Evolutionary conservation across 2,113 vertebrate species (phyloP), one percentile per base, ranked within the genome.

Genomic region (Cebidichthys violaceus): DNA sequence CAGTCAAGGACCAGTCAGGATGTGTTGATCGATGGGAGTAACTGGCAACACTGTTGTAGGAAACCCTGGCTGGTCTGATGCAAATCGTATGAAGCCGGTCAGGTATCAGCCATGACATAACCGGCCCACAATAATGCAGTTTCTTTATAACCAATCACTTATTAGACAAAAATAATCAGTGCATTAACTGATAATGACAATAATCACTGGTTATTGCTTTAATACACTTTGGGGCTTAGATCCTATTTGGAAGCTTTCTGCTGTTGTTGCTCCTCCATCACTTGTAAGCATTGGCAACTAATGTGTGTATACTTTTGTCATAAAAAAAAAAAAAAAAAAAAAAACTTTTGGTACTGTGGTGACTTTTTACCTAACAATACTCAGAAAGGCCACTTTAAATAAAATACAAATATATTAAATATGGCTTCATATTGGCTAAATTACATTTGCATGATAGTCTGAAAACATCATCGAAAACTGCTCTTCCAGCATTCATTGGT

Each of bases 281-380:
- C 27, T 4, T 2, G 81, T 84, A 69, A 84, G 74, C 80, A 81
- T 0, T 68, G 35, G 66, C 81, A 89, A 86, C 77, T 52, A 50
- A 11, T 24, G 55, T 15, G 24, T 11, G 29, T 4, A 29, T 9
- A 41, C 17, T 18, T 75, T 18, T 1, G 39, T 14, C 8, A 35
- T 10, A 5, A 59, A 14, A 24, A 55, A 10, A 10, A 47, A 5
- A 59, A 14, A 24, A 55, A 10, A 10, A 47, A 2, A 29, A 4
- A 7, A 57, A 24, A 20, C 27, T 55, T 57, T 57, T 6, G 8
- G 3, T 15, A 10, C 22, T 52, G 10, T 2, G 10, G 14, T 31
- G 0, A 67, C 15, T 18, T 4, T 37, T 13, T 4, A 27, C 39
- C 0, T 27, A 3, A 22, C 17, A 50, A 11, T 4, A 9, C 1